Evolutionary conservation across 1,140 invertebrate genomes (phyloP), one percentile per base, ranked within the genome.

Genomic region (Hylyphantes graminicola): DNA sequence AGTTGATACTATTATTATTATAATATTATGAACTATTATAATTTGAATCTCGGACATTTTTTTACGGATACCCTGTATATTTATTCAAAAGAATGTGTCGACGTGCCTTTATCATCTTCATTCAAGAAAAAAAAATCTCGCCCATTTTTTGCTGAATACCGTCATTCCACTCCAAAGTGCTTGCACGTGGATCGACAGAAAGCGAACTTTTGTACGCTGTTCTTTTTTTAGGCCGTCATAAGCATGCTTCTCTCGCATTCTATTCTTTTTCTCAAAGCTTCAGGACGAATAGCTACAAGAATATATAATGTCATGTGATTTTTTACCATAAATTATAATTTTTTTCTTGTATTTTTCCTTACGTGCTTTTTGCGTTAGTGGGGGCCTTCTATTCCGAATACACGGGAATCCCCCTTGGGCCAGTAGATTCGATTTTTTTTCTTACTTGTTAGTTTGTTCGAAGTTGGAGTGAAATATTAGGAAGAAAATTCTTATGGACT

Each of bases 141-240:
- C 72, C 57, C 74, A 19, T 63, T 63, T 76, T 64, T 61, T 51
- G 48, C 74, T 76, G 74, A 76, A 76, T 76, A 76, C 74, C 35
- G n/a, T 17, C 74, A 50, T 63, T 76, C 59, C 15, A 48, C 74
- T 12, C 48, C 72, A 76, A 76, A 76, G 74, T 76, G 59, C 74
- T 48, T 51, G n/a, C 74, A 76, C 74, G 74, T 64, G 48, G 51
- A 19, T 61, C 51, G 15, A 61, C 59, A 64, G 74, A 76, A 64
- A 76, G 74, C 63, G 74, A 76, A 76, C 48, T 51, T 76, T 76
- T 76, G 50, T 61, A 50, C 53, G 57, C 19, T 55, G 21, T 76
- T 76, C 21, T 50, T 59, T 54, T 17, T 63, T 13, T 51, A 12
- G 9, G 15, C 53, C 48, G 12, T 51, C 64, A 76, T 53, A 53